Base-by-base conservation (phyloP, 2,888 invertebrate genomes). In the Sarcophaga subvicina region DNA sequence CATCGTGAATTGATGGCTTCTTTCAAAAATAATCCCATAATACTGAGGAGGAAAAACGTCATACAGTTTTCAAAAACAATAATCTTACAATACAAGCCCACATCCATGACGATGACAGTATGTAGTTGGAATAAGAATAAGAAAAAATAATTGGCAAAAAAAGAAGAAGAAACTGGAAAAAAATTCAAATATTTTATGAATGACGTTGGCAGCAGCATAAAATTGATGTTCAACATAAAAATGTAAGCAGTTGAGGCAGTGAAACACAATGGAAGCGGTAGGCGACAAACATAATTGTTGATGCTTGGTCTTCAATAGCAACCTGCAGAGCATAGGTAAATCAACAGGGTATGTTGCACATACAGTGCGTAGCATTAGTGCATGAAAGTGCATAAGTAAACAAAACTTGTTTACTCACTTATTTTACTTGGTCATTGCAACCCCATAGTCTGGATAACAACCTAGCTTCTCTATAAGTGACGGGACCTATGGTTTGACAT, bases 61-160 rank as follows among this genome's bases (percentile, higher is more conserved):
- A 72, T 37, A 62, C 14, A 49, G 47, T 47, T 25, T 54, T 20
- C 49, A 71, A 71, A 59, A 71, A 80, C 66, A 66, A 59, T 67
- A 25, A 17, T 62, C 69, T 49, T 69, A 70, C 69, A 54, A 14
- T 69, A 70, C 69, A 54, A 54, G 63, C 76, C 63, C 76, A 76
- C 37, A 37, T 37, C 37, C 37, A 37, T 37, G 37, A 37, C 69
- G 62, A 14, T 49, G 49, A 75, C 62, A 70, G 63, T 45, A 25
- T 2, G 2, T 27, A 59, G 54, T 45, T 72, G 47, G 20, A 25
- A 25, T 69, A 49, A 45, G 73, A 67, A 25, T 45, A 45, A 45
- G 37, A 6, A 69, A 14, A 67, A 64, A 82, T 60, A 82, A 71
- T 76, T 45, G 64, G 12, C 45, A 54, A 37, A 2, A 69, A 20